Conservation (phyloP, 2,888 invertebrate species). For the Papilio gigon region DNA sequence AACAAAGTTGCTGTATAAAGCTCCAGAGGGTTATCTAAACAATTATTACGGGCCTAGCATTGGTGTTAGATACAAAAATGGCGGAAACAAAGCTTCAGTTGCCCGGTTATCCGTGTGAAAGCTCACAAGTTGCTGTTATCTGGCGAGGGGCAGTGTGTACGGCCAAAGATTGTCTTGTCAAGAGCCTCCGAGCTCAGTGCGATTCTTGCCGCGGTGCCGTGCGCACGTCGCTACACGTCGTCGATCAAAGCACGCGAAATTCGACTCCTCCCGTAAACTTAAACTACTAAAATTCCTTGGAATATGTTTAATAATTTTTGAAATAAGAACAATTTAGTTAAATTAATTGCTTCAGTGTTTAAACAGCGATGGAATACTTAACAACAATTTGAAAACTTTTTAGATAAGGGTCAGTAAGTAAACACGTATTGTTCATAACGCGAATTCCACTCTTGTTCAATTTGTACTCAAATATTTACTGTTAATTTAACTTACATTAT, state of each 20-base stretch:
- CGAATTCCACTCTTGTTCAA: slow-evolving; percentile 8
- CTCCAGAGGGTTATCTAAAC: not conserved
- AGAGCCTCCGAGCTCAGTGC: slow-evolving; percentile 72
- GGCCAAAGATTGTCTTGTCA: slow-evolving; percentile 79
- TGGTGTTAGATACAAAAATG: slow-evolving; percentile 55
- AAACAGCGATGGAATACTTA: slow-evolving; percentile 31
- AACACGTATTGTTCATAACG: slow-evolving; percentile 29
- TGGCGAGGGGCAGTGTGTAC: slow-evolving; percentile 70
- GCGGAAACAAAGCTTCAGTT: slow-evolving; percentile 69
- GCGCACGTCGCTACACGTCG: slow-evolving; percentile 67
- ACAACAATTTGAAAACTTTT: slow-evolving; percentile 52
- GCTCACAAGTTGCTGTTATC: slow-evolving; percentile 75
- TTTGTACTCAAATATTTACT: not conserved
- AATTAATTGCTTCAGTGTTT: not conserved
- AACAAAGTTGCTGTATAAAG: not conserved
- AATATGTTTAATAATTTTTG: slow-evolving; percentile 31
- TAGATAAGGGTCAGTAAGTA: slow-evolving; percentile 47
- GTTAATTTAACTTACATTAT: not conserved
- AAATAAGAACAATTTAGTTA: not conserved
- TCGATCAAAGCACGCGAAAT: slow-evolving; percentile 51
- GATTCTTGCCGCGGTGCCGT: slow-evolving; percentile 67
- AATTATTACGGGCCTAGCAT: slow-evolving; percentile 1
- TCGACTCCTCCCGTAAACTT: slow-evolving; percentile 32
- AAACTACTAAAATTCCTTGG: slow-evolving; percentile 9
- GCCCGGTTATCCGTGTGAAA: slow-evolving; percentile 70